Percentiles rank a stretch among this genome's conserved stretches.
Conservation (phyloP, 2,113 vertebrate species). For the Tautogolabrus adspersus region DNA sequence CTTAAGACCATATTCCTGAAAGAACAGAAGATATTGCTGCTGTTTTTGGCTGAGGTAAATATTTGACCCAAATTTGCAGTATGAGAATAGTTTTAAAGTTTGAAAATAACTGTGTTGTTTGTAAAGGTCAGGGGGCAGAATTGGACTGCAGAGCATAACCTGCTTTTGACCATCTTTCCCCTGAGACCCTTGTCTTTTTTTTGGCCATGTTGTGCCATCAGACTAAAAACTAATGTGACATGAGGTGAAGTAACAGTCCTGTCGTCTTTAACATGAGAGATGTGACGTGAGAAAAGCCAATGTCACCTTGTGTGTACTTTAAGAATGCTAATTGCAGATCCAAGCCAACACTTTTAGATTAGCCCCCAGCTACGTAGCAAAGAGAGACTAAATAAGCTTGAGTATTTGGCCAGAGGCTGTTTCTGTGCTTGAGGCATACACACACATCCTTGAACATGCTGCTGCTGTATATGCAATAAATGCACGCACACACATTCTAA, state of each 20-base stretch:
- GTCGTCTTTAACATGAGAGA: constrained; percentile 14
- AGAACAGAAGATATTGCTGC: constrained; percentile 35
- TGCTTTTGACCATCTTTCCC: constrained; percentile 19
- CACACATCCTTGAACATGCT: constrained; percentile 7
- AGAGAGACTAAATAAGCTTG: constrained; percentile 36
- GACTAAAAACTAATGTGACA: constrained; percentile 3
- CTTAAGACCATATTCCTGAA: constrained; percentile 18
- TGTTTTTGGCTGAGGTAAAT: constrained; percentile 29
- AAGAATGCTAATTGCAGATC: constrained; percentile 40
- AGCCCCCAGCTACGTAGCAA: constrained; percentile 23
- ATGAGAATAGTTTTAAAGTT: constrained; percentile 24
- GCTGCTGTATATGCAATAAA: neutral
- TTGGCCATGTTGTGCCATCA: neutral
- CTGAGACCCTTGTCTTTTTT: neutral
- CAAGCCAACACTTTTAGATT: constrained; percentile 19
- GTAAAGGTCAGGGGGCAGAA: constrained; percentile 55
- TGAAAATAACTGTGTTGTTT: constrained; percentile 34
- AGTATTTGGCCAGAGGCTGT: constrained; percentile 51
- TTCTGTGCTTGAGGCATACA: constrained; percentile 50
- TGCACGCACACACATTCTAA: constrained; percentile 16
- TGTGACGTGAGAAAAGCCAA: constrained; percentile 1
- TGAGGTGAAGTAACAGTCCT: constrained; percentile 26
- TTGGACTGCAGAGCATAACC: constrained; percentile 38
- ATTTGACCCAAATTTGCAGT: neutral
- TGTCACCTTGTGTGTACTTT: constrained; percentile 7